Percentiles rank a stretch among this genome's conserved stretches.
phyloP scores from a whole-genome alignment of 2,888 invertebrate genomes.

The Stenoptilia bipunctidactyla region DNA sequence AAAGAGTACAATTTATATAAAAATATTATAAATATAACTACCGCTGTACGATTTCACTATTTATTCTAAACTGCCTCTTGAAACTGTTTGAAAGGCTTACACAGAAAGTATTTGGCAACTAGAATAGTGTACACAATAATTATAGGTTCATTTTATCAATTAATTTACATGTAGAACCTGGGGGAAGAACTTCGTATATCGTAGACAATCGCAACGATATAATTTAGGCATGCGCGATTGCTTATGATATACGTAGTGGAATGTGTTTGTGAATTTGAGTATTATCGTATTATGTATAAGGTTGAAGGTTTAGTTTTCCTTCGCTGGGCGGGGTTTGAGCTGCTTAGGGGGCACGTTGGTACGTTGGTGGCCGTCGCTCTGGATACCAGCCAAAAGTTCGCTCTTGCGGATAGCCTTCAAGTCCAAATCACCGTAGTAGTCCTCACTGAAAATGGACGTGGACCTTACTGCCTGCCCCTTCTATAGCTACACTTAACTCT shows the following conservation, averaged over 20 bases:
- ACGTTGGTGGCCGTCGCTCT: slow-evolving; percentile 69
- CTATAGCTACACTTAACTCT: slow-evolving; percentile 35
- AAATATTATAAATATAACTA: slow-evolving; percentile 49
- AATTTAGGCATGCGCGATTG: neutral
- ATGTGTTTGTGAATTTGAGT: neutral
- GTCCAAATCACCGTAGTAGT: slow-evolving; percentile 96
- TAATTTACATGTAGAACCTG: slow-evolving; percentile 47
- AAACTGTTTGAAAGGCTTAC: slow-evolving; percentile 50
- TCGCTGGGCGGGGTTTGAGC: slow-evolving; percentile 70
- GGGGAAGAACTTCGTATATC: slow-evolving; percentile 8
- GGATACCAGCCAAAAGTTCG: slow-evolving; percentile 87
- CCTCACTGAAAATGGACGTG: slow-evolving; percentile 84
- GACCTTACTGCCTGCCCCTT: slow-evolving; percentile 58
- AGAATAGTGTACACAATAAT: slow-evolving; percentile 56
- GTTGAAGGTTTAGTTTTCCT: slow-evolving; percentile 58
- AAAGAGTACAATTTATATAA: neutral
- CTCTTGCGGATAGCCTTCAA: slow-evolving; percentile 95
- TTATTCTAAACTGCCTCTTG: slow-evolving; percentile 46
- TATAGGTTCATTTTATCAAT: slow-evolving; percentile 42
- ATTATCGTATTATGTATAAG: slow-evolving; percentile 25
- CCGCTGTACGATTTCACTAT: slow-evolving; percentile 45
- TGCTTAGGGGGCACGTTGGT: slow-evolving; percentile 53
- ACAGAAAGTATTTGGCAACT: slow-evolving; percentile 63
- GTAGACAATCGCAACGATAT: neutral
- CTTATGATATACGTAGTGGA: neutral